Conservation (phyloP, 2,797 vertebrate species). For the Microtus californicus region DNA sequence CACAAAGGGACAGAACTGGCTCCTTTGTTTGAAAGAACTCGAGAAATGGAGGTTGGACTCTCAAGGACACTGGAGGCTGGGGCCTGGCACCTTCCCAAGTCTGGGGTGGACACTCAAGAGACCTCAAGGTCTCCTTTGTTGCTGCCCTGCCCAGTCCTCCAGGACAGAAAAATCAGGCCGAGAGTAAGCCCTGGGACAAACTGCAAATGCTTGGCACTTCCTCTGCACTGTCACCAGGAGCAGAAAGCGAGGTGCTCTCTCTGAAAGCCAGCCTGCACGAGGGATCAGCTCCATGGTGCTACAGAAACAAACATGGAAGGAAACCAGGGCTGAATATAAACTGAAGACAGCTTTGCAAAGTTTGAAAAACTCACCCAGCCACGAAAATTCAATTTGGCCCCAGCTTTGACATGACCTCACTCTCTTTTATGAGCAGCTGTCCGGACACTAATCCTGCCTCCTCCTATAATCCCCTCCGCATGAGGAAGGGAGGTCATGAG, state of each 20-base stretch:
- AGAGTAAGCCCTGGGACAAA: background rate
- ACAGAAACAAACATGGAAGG: constrained; percentile 64
- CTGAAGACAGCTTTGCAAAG: constrained; percentile 53
- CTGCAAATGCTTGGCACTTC: background rate
- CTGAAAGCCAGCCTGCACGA: background rate
- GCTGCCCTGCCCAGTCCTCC: background rate
- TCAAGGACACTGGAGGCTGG: background rate
- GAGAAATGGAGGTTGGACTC: background rate
- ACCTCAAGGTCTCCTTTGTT: background rate
- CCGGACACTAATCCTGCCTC: constrained; percentile 68
- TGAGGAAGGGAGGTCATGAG: constrained; percentile 51
- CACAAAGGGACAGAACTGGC: background rate
- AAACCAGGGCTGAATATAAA: background rate
- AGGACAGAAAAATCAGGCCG: background rate
- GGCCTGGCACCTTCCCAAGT: background rate
- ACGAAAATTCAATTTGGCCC: constrained; percentile 60
- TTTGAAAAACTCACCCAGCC: constrained; percentile 52
- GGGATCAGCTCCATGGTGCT: constrained; percentile 33
- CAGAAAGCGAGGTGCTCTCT: background rate
- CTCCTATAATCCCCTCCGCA: constrained; percentile 57
- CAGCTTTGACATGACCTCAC: constrained; percentile 71
- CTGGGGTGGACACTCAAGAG: background rate
- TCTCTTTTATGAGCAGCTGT: constrained; percentile 77
- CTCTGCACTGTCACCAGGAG: background rate
- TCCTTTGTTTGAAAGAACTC: background rate